Evolutionary conservation across 2,888 invertebrate species (phyloP), one percentile per base, ranked within the genome.

Genomic region (Cheilosia pagana): DNA sequence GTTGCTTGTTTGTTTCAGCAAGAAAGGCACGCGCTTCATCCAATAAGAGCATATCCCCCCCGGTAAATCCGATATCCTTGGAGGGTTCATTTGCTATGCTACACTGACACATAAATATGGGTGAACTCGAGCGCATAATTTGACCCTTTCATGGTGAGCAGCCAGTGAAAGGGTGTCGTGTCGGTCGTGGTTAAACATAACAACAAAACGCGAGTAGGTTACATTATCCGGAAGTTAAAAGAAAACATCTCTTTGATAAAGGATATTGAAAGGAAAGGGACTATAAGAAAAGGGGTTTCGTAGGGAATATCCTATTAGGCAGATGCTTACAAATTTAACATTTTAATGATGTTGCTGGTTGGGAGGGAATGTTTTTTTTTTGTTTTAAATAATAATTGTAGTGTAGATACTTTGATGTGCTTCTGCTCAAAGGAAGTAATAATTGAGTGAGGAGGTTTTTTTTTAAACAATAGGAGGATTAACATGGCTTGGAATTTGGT

Each of bases 211-310:
- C 45, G 31, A 16, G 39, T 28, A 23, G 35, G 35, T 35, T 35
- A 68, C 48, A 50, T 65, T 52, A 52, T 43, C 41, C 35, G 52
- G 60, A 60, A 52, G 52, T 52, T 50, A 41, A 57, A 65, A 68
- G 52, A 68, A 67, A 57, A 60, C 43, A 68, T 60, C 53, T 60
- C 68, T 68, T 76, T 76, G 76, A 76, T 65, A 59, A 52, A 35
- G 48, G 50, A 60, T 72, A 31, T 53, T 60, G 41, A 52, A 35
- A 12, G 25, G 23, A 8, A 23, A 39, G 12, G 50, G 59, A 21
- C 6, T 8, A 8, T n/a, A 19, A 23, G 21, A 41, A 39, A 45
- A 19, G 57, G 75, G 39, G 7, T 41, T 48, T 45, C 1, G 16
- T 19, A 43, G 48, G 19, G 43, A 57, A 35, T 53, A 57, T 65